Evolutionary conservation across 2,888 invertebrate genomes (phyloP).

Genomic region (Rhingia campestris): DNA sequence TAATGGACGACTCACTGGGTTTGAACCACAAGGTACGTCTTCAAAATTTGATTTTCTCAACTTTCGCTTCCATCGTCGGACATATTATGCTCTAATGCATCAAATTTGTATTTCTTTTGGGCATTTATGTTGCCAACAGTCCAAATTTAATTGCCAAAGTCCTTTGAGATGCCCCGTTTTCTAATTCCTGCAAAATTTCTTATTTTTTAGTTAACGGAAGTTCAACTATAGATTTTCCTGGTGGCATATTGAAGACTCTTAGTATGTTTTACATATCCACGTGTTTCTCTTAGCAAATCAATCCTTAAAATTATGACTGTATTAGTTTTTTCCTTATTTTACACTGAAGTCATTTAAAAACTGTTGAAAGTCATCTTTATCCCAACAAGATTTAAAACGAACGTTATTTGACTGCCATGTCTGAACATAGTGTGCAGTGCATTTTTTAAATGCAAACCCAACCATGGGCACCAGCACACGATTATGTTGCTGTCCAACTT

Average conservation of each 20-base stretch:
- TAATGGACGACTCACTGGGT: no score
- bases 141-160: constrained; percentile 1
- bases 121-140: no score
- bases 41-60: no score
- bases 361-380: not conserved
- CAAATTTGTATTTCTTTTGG: no score
- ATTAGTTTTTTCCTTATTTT: not conserved
- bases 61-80: no score
- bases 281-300: not conserved
- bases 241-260: not conserved
- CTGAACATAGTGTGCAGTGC: no score
- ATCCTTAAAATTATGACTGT: not conserved
- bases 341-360: not conserved
- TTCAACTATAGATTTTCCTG: not conserved
- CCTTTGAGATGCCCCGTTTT: not conserved
- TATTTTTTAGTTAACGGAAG: not conserved
- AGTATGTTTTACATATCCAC: not conserved
- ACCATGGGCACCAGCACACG: no score
- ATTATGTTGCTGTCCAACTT: no score
- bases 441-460: no score
- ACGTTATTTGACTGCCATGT: not conserved
- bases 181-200: not conserved
- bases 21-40: no score
- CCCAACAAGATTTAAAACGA: not conserved
- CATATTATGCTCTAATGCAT: no score